Conservation (phyloP, 2,113 vertebrate genomes). For the Parus major region DNA sequence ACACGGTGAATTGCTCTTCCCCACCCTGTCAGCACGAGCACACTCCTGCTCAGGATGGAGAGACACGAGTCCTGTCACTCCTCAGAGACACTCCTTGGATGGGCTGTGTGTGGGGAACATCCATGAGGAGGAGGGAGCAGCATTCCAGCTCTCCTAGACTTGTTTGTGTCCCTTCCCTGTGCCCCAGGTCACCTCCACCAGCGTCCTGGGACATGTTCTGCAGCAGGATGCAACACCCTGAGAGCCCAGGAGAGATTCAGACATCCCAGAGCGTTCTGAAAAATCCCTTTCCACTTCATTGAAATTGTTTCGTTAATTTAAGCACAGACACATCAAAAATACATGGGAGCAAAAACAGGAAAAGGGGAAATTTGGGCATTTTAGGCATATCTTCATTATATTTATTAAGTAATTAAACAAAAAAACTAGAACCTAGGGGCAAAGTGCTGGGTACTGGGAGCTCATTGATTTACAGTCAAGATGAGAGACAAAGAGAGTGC, state of each 20-base stretch:
- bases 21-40: not conserved
- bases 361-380: not conserved
- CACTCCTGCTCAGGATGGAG: not conserved
- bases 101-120: not conserved
- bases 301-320: not conserved
- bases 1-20: conserved; percentile 32
- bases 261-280: not conserved
- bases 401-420: not conserved
- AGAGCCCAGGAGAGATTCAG: not conserved
- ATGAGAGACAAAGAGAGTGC: not conserved
- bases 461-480: not conserved
- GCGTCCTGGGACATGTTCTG: not conserved
- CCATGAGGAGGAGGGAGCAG: not conserved
- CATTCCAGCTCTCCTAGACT: not conserved
- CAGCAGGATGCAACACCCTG: not conserved
- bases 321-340: not conserved
- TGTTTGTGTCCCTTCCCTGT: not conserved
- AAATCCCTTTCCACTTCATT: not conserved
- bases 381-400: not conserved
- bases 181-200: not conserved
- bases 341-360: not conserved
- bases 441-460: not conserved
- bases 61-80: not conserved
- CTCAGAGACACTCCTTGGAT: not conserved
- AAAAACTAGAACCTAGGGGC: not conserved